Percentiles rank a stretch among this genome's conserved stretches.
phyloP scores from a whole-genome alignment of 2,888 invertebrate genomes.

The Galerucella calmariensis region DNA sequence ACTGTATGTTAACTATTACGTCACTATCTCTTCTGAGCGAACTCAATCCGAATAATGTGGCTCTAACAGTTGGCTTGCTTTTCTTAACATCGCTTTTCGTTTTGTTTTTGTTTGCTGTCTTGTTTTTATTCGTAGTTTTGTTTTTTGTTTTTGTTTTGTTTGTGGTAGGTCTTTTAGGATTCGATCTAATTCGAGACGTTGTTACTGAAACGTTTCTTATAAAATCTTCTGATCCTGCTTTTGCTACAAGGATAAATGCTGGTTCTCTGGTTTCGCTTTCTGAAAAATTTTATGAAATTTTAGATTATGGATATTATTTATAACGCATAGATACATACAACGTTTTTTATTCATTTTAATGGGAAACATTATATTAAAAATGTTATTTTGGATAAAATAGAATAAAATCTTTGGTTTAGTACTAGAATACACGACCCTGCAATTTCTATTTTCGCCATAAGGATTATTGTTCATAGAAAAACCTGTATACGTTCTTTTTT shows the following conservation, averaged over 20 bases:
- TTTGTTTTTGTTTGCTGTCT: constrained; percentile 49
- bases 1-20: constrained; percentile 82
- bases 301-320: not conserved
- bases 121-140: constrained; percentile 56
- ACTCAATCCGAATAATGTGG: constrained; percentile 83
- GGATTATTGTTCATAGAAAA: no score
- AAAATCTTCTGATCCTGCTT: constrained; percentile 51
- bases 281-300: constrained; percentile 36
- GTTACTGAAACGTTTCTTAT: constrained; percentile 45
- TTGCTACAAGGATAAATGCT: constrained; percentile 61
- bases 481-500: no score
- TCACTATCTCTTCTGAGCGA: constrained; percentile 83
- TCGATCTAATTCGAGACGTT: constrained; percentile 36
- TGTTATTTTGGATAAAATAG: no score
- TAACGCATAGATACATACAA: not conserved
- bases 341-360: no score
- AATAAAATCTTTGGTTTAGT: no score
- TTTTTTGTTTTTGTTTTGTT: constrained; percentile 53
- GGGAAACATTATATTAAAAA: no score
- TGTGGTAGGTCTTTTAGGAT: constrained; percentile 43
- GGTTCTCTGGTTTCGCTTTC: constrained; percentile 59
- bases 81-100: constrained; percentile 62
- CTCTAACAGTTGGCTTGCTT: constrained; percentile 75
- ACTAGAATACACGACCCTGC: no score
- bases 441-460: no score